phyloP scores from a whole-genome alignment of 2,113 vertebrate species.

The Scartelaos histophorus region DNA sequence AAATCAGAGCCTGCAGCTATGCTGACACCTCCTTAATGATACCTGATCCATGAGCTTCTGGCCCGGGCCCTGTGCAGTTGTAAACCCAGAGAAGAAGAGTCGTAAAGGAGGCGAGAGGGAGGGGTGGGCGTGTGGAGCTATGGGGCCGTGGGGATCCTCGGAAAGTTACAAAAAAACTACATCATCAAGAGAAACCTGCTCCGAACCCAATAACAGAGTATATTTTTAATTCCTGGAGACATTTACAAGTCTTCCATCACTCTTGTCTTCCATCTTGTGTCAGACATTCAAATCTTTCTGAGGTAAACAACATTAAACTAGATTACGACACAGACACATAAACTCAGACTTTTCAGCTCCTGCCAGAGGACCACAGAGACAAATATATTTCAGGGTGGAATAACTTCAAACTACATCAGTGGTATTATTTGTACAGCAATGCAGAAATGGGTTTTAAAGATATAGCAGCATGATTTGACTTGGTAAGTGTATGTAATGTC shows the following conservation, averaged over 20 bases:
- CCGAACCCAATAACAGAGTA: constrained; percentile 32
- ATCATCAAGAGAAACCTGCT: constrained; percentile 11
- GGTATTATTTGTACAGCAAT: not conserved
- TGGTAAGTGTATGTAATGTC: not conserved
- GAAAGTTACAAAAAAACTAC: constrained; percentile 7
- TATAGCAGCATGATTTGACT: not conserved
- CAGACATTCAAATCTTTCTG: constrained; percentile 19
- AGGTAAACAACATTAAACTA: constrained; percentile 20
- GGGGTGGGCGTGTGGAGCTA: constrained; percentile 19
- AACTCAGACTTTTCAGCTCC: not conserved
- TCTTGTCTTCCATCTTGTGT: constrained; percentile 21
- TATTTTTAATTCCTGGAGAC: constrained; percentile 48
- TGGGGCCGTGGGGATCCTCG: constrained; percentile 20
- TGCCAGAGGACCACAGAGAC: not conserved
- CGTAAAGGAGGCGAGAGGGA: constrained; percentile 13
- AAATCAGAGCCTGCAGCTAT: not conserved
- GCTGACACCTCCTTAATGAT: not conserved
- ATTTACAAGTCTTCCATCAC: constrained; percentile 33
- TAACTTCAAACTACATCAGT: not conserved
- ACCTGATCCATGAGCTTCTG: not conserved
- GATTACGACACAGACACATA: not conserved
- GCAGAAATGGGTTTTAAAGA: not conserved
- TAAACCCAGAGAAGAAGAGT: not conserved
- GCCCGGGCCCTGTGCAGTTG: not conserved
- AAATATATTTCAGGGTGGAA: not conserved